A percentile compares a stretch with the other conserved stretches of the same genome.
These are phyloP conservation scores for Alcedo atthis DNA, from an alignment of 2,797 vertebrate species.

Conservation along the genomic window DNA sequence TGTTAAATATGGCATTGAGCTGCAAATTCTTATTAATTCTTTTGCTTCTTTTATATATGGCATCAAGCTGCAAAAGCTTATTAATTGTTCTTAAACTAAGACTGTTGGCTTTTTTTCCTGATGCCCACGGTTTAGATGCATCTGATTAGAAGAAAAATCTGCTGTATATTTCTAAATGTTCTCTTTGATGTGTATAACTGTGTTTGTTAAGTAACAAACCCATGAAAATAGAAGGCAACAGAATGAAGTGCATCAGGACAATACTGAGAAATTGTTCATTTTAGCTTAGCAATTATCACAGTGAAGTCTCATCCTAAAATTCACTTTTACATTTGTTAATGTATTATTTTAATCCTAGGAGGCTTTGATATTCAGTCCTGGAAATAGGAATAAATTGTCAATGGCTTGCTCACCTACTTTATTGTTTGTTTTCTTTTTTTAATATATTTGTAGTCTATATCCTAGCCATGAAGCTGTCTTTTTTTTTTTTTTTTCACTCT, in stretches of 20 bases:
- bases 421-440: neutral
- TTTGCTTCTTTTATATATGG: neutral
- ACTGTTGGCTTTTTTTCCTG: neutral
- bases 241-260: constrained; percentile 41
- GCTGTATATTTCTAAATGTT: neutral
- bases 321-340: neutral
- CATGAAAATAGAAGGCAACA: constrained; percentile 55
- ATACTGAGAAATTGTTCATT: constrained; percentile 52
- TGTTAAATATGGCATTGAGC: neutral
- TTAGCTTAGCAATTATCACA: constrained; percentile 33
- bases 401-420: neutral
- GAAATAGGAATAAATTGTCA: neutral
- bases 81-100: neutral
- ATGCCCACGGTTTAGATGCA: neutral
- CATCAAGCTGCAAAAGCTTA: neutral
- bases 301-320: neutral
- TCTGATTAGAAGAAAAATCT: constrained; percentile 9
- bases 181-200: neutral
- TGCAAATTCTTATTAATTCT: too few species aligned
- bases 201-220: constrained; percentile 60
- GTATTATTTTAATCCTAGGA: constrained; percentile 7
- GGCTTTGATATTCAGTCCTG: neutral
- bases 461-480: neutral
- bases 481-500: neutral
- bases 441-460: neutral